These are phyloP conservation scores for Trematomus loennbergii DNA, from an alignment of 2,113 vertebrate species.

Conservation along the genomic window DNA sequence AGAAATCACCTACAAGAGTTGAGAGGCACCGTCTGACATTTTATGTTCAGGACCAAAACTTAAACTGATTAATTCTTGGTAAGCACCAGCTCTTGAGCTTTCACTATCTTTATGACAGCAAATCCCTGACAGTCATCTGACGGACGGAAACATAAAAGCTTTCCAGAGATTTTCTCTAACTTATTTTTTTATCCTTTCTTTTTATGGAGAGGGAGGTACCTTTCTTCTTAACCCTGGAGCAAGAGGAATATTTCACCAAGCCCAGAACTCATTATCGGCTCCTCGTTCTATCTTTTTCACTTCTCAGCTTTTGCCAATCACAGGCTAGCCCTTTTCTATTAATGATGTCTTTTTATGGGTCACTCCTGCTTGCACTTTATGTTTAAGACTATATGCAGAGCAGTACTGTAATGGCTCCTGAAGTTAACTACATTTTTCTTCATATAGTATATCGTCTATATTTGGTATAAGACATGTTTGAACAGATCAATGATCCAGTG, in stretches of 20 bases:
- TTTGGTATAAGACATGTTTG: conserved; percentile 4
- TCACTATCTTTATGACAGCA: conserved; percentile 80
- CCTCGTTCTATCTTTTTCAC: conserved; percentile 59
- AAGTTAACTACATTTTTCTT: conserved; percentile 30
- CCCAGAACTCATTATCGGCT: conserved; percentile 71
- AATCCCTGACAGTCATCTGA: conserved; percentile 82
- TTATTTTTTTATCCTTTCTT: conserved; percentile 72
- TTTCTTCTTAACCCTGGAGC: conserved; percentile 62
- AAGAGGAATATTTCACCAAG: conserved; percentile 62
- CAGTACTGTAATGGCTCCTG: conserved; percentile 6
- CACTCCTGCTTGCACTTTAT: conserved; percentile 44
- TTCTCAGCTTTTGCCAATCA: conserved; percentile 67
- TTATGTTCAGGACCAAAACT: conserved; percentile 85
- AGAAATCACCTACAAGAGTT: conserved; percentile 94
- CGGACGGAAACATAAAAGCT: conserved; percentile 76
- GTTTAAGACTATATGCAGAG: conserved; percentile 38
- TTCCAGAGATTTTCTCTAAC: conserved; percentile 70
- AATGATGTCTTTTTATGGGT: conserved; percentile 70
- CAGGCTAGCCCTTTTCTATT: conserved; percentile 55
- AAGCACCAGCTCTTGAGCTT: conserved; percentile 82
- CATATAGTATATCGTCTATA: background rate
- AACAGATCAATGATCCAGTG: background rate
- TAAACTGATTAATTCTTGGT: conserved; percentile 92
- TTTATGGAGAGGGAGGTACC: conserved; percentile 64
- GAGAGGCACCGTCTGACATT: conserved; percentile 89